These are phyloP conservation scores for Phymatocera aterrima DNA, from an alignment of 2,888 invertebrate genomes.

Conservation along the genomic window DNA sequence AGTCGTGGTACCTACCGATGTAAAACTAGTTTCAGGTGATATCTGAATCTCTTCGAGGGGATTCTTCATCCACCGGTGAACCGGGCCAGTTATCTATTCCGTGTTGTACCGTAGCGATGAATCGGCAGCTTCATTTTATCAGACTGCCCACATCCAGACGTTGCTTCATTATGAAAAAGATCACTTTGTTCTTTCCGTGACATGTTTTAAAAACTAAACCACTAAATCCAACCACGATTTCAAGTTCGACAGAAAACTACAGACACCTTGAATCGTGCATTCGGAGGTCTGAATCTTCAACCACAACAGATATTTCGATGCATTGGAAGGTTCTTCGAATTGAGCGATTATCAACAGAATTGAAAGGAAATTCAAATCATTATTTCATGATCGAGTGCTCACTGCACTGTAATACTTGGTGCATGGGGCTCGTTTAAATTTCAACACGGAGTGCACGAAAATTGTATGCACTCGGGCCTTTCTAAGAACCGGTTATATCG, in stretches of 20 bases:
- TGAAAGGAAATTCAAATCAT: not conserved
- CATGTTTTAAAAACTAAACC: not conserved
- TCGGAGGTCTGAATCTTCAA: no score
- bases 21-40: slow-evolving; percentile 30
- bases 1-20: slow-evolving; percentile 8
- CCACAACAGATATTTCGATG: not conserved
- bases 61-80: not conserved
- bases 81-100: not conserved
- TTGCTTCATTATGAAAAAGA: no score
- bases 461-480: not conserved
- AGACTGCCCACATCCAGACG: not conserved
- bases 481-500: slow-evolving; percentile 19
- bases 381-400: not conserved
- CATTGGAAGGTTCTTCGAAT: not conserved
- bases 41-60: not conserved
- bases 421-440: not conserved
- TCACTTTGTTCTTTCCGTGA: not conserved
- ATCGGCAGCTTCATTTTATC: not conserved
- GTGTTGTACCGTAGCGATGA: not conserved
- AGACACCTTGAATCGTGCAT: no score
- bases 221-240: no score
- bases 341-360: not conserved
- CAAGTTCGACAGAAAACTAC: no score
- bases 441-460: slow-evolving; percentile 9
- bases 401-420: not conserved